Evolutionary conservation across 2,113 vertebrate species (phyloP).

Genomic region (Murina feae): DNA sequence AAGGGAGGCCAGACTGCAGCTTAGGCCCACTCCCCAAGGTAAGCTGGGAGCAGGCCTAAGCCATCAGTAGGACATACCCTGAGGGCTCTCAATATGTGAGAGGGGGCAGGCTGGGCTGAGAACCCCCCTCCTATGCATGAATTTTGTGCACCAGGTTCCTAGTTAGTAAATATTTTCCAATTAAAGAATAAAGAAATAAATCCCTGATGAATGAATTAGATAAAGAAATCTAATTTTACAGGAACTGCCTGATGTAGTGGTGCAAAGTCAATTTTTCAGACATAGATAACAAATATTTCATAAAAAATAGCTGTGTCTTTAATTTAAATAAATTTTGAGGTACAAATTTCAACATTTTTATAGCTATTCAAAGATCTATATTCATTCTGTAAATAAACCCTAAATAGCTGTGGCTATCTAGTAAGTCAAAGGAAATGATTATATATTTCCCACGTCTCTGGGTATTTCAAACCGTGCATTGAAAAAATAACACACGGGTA

Average conservation of each 20-base stretch:
- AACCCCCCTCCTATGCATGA: too few species aligned
- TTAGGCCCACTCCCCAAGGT: too few species aligned
- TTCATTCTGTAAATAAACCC: background rate
- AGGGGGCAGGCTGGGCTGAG: too few species aligned
- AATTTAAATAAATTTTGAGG: background rate
- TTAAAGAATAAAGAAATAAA: background rate
- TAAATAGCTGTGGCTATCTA: background rate
- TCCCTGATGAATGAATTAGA: background rate
- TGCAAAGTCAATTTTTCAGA: background rate
- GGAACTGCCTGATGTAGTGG: background rate
- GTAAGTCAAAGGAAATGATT: background rate
- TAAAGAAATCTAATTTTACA: background rate
- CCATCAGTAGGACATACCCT: too few species aligned
- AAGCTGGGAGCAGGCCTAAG: too few species aligned
- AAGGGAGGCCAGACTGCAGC: too few species aligned
- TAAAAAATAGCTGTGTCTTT: background rate
- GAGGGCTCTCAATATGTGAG: too few species aligned
- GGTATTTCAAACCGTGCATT: background rate
- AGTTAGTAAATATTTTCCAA: background rate
- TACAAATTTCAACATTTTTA: background rate
- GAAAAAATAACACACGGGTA: background rate
- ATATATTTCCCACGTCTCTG: background rate
- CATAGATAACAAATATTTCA: background rate
- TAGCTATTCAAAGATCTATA: background rate
- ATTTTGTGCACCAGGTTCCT: too few species aligned